Evolutionary conservation across 2,113 vertebrate genomes (phyloP), one percentile per base, ranked within the genome.

Genomic region (Chamaetylas fuelleborni): DNA sequence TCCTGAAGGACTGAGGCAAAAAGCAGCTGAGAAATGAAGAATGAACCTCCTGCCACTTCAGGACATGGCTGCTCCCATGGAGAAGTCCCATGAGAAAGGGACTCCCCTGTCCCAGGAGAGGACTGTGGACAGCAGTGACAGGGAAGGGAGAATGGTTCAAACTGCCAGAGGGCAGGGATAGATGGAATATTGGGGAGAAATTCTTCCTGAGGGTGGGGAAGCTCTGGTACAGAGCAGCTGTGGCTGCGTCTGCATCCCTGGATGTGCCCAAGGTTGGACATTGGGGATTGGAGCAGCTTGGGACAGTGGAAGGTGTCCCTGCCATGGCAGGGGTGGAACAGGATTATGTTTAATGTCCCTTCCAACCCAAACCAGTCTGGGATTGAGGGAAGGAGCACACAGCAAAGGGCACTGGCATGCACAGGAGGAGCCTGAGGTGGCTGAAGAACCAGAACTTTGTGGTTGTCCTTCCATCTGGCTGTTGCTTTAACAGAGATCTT

Each of bases 381-480:
- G 20, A 56, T 1, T 26, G 57, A 26, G 24, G 81, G 29, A 67
- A 28, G 72, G 64, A 83, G 43, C 25, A 19, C 3, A 12, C 33
- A 26, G 0, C 0, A 0, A 56, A 51, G 38, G n/a, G 43, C n/a
- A 2, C 14, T 50, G 65, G 17, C 18, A 36, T 0, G 0, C 31
- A 13, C 33, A 28, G 40, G 12, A 13, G 31, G 26, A 62, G 28
- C 7, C 1, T 8, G 67, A 57, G 64, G 15, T 51, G 60, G n/a
- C 2, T 19, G 56, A 28, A 33, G 50, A 81, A 16, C 31, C 23
- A 0, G 53, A 65, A 9, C 23, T 15, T 47, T 7, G 65, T 16
- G 51, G 56, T 11, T 91, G 66, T 38, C 61, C 66, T 91, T 42
- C n/a, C 54, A 33, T 18, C 34, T 47, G 53, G 8, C 19, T 2